Evolutionary conservation across 1,140 invertebrate genomes (phyloP).

Genomic region (Leptinotarsa defecta): DNA sequence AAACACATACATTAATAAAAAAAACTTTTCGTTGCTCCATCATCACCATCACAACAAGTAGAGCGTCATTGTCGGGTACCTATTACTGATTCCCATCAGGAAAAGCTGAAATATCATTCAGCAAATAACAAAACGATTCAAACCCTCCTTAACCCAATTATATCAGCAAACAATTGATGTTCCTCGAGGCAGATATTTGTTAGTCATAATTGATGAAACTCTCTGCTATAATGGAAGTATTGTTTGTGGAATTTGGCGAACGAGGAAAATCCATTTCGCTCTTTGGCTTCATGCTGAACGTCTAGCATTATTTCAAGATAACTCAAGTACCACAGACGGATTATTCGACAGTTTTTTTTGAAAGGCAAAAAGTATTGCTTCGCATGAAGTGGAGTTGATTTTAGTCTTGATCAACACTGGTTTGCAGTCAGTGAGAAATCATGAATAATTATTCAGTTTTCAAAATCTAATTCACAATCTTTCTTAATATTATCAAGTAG

Average conservation of each 20-base stretch:
- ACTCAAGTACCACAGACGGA: not conserved
- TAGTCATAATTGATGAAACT: constrained; percentile 3
- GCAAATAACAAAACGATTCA: not conserved
- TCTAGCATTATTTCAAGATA: not conserved
- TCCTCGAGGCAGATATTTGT: not conserved
- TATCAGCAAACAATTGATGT: constrained; percentile 4
- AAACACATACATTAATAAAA: too few species aligned
- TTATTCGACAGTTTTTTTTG: not conserved
- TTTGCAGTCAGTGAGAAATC: too few species aligned
- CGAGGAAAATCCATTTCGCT: not conserved
- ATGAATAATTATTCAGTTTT: too few species aligned
- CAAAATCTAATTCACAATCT: too few species aligned
- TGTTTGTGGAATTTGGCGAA: constrained; percentile 2
- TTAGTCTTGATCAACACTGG: too few species aligned
- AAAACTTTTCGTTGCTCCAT: too few species aligned
- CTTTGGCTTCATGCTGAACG: not conserved
- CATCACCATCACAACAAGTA: too few species aligned
- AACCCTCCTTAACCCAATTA: not conserved
- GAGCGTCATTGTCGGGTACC: not conserved
- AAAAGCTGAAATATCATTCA: not conserved
- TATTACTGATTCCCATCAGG: not conserved
- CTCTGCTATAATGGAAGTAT: not conserved
- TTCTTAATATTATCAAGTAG: too few species aligned
- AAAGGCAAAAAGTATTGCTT: too few species aligned
- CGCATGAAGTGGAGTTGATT: too few species aligned